A percentile compares a stretch with the other conserved stretches of the same genome.
Evolutionary conservation across 2,113 vertebrate genomes (phyloP).

Genomic region (Anhinga rufa): DNA sequence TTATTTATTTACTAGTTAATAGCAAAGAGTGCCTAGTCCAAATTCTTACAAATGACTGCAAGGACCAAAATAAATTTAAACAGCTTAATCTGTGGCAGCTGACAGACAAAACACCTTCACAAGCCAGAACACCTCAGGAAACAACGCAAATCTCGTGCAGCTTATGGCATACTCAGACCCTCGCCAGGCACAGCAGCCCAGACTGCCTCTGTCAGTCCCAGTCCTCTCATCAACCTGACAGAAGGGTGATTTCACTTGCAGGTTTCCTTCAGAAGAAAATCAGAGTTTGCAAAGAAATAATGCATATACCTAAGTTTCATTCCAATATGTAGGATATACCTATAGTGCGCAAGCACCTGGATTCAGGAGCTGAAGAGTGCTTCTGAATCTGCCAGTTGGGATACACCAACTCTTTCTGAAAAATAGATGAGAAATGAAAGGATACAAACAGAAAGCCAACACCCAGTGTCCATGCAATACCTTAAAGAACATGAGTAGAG

Average conservation of each 20-base stretch:
- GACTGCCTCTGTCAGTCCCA: not conserved
- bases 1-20: not conserved
- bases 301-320: not conserved
- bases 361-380: not conserved
- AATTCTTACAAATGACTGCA: not conserved
- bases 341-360: not conserved
- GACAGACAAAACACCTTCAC: not conserved
- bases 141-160: not conserved
- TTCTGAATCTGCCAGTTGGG: not conserved
- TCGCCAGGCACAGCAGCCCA: not conserved
- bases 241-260: not conserved
- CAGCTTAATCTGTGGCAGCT: not conserved
- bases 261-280: not conserved
- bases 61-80: not conserved
- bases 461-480: not conserved
- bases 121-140: not conserved
- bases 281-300: not conserved
- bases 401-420: not conserved
- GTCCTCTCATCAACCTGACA: not conserved
- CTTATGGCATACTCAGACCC: not conserved
- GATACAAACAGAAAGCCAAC: not conserved
- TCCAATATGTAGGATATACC: not conserved
- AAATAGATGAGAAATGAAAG: not conserved
- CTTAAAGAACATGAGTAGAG: not conserved
- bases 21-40: not conserved